These are phyloP conservation scores for Megaleporinus macrocephalus DNA, from an alignment of 2,113 vertebrate species.

Conservation along the genomic window DNA sequence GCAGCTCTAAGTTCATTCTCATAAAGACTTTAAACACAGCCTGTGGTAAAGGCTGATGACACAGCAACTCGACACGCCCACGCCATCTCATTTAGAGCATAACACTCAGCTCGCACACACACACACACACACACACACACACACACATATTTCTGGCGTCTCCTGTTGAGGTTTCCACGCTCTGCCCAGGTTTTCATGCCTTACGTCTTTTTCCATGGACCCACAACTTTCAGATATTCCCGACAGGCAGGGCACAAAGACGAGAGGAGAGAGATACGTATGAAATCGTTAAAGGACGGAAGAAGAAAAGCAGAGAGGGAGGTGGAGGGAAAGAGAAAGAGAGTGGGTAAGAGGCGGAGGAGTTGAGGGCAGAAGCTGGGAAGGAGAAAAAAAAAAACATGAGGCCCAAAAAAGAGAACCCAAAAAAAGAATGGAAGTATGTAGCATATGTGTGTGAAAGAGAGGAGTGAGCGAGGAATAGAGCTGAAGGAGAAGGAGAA, in stretches of 20 bases:
- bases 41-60: slow-evolving; percentile 39
- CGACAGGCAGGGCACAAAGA: not conserved
- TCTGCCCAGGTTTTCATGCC: slow-evolving; percentile 28
- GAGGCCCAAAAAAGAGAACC: not conserved
- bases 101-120: slow-evolving; percentile 34
- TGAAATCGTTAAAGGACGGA: not conserved
- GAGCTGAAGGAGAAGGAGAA: not conserved
- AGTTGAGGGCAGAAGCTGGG: slow-evolving; percentile 12
- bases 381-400: slow-evolving; percentile 4
- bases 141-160: slow-evolving; percentile 25
- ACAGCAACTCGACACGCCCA: slow-evolving; percentile 34
- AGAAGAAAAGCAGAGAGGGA: not conserved
- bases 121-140: slow-evolving; percentile 20
- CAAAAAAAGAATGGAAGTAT: slow-evolving; percentile 22
- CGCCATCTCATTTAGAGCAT: slow-evolving; percentile 42
- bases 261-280: not conserved
- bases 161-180: slow-evolving; percentile 33
- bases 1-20: slow-evolving; percentile 42
- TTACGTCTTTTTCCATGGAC: slow-evolving; percentile 41
- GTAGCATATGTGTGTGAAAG: slow-evolving; percentile 40
- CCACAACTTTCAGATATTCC: slow-evolving; percentile 12
- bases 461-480: not conserved
- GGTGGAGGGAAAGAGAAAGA: not conserved
- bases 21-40: slow-evolving; percentile 42
- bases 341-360: not conserved